Conservation (phyloP, 2,113 vertebrate species). For the Anolis sagrei region DNA sequence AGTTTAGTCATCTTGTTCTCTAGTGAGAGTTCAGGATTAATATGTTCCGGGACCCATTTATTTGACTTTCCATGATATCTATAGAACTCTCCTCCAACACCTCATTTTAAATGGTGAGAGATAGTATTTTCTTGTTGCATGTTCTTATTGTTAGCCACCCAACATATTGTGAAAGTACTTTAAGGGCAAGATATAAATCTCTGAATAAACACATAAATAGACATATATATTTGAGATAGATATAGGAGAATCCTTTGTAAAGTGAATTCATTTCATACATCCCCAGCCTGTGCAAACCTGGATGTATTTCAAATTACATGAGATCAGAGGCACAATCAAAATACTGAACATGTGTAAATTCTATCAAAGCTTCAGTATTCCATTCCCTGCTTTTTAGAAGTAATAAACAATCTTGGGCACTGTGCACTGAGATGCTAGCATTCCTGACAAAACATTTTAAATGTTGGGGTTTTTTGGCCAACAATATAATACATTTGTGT, state of each 20-base stretch:
- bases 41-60: too few species aligned
- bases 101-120: too few species aligned
- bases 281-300: background rate
- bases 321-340: background rate
- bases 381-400: background rate
- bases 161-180: background rate
- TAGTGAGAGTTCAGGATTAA: too few species aligned
- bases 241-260: background rate
- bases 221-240: background rate
- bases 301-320: background rate
- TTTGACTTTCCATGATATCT: too few species aligned
- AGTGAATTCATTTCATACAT: background rate
- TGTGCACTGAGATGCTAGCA: background rate
- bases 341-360: background rate
- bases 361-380: background rate
- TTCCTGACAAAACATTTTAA: background rate
- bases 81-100: too few species aligned
- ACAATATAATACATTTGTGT: too few species aligned
- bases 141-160: background rate
- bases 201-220: background rate
- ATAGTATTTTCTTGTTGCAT: background rate
- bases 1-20: too few species aligned
- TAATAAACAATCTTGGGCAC: background rate
- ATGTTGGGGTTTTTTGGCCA: too few species aligned
- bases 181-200: too few species aligned